Percentiles rank a stretch among this genome's conserved stretches.
phyloP scores from a whole-genome alignment of 2,797 vertebrate genomes.

The Kryptopterus vitreolus region DNA sequence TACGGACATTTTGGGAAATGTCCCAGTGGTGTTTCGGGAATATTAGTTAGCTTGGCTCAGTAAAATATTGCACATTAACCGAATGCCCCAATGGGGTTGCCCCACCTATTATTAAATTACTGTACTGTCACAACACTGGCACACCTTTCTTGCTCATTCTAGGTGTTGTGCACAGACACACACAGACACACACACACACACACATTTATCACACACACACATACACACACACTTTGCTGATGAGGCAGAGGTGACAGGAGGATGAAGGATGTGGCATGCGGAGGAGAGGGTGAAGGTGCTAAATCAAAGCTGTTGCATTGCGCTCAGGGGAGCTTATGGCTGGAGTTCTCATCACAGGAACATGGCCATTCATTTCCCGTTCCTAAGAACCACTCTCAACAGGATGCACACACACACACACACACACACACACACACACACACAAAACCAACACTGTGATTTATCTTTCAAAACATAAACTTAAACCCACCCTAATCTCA shows the following conservation, averaged over 20 bases:
- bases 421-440: conserved; percentile 7
- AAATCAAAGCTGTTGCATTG: conserved; percentile 59
- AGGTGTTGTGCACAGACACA: background rate
- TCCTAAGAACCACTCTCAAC: conserved; percentile 15
- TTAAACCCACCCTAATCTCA: background rate
- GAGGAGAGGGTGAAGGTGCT: conserved; percentile 53
- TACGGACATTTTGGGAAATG: background rate
- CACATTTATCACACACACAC: conserved; percentile 15
- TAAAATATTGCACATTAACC: background rate
- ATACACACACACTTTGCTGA: conserved; percentile 51
- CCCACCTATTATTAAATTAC: conserved; percentile 26
- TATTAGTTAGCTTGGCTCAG: too few species aligned
- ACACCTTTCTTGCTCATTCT: conserved; percentile 41
- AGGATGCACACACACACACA: background rate
- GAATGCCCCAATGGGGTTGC: background rate
- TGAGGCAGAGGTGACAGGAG: conserved; percentile 56
- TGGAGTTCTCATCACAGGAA: conserved; percentile 44
- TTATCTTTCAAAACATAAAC: conserved; percentile 9
- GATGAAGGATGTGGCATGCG: conserved; percentile 54
- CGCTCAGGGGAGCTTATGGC: conserved; percentile 55
- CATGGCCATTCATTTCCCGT: conserved; percentile 51
- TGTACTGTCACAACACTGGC: conserved; percentile 27
- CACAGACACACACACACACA: background rate
- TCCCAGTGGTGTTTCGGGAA: background rate
- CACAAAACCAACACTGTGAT: background rate